Evolutionary conservation across 2,888 invertebrate genomes (phyloP), one percentile per base, ranked within the genome.

Genomic region (Therioaphis trifolii): DNA sequence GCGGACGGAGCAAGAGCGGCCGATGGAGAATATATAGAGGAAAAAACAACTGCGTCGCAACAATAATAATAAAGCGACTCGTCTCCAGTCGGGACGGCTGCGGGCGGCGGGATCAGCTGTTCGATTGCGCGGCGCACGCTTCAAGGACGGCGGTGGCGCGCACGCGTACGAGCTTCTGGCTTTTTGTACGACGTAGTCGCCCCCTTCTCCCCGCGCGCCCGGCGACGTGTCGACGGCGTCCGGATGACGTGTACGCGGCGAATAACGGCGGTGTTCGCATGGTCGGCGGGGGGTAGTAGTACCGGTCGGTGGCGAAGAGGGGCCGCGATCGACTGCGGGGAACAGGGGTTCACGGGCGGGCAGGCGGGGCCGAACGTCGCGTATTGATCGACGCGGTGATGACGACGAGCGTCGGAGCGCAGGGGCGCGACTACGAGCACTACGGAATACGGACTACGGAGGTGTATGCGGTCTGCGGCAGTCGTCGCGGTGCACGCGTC

Each of bases 31-130:
- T 1, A 21, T 46, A 27, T 29, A 35, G n/a, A 35, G 21, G 15
- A 35, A 14, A 52, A 21, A 82, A 82, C 49, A 63, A 82, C 82
- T 82, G 74, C 82, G 82, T 40, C 82, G 82, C 74, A 80, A 79
- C 27, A 79, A 82, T 52, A 82, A 77, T 66, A 76, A 52, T 49
- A 72, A 74, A n/a, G n/a, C n/a, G n/a, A n/a, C n/a, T n/a, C 74
- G 74, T 82, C 49, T 82, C 82, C 82, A 82, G 80, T 27, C n/a
- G 35, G 46, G 15, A n/a, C 27, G 76, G 18, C 29, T 46, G 52
- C 43, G 71, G 82, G 72, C 61, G 58, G 18, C 2, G 21, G 29
- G 21, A 66, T 82, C 82, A 82, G 82, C 82, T 82, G 82, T 74
- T 82, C 71, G 49, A 24, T 72, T 46, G 63, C 21, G 49, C 72